Percentiles rank a stretch among this genome's conserved stretches.
Evolutionary conservation across 1,140 invertebrate species (phyloP).

Genomic region (Papilio dardanus): DNA sequence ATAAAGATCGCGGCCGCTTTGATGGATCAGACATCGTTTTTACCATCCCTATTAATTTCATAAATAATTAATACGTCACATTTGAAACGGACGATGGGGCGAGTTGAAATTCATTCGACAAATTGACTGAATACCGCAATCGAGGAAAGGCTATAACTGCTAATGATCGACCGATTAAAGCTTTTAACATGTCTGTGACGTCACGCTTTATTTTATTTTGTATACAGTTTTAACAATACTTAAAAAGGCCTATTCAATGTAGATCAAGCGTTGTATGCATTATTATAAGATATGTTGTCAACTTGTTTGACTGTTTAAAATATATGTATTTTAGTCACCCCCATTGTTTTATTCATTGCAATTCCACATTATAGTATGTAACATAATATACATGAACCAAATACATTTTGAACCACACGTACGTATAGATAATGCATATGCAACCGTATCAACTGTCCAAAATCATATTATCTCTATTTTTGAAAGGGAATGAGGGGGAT

Average conservation of each 20-base stretch:
- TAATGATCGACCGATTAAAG: constrained; percentile 76
- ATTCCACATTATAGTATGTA: too few species aligned
- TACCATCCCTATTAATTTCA: constrained; percentile 76
- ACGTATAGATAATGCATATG: background rate
- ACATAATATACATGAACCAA: background rate
- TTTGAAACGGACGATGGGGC: constrained; percentile 66
- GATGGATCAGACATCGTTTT: constrained; percentile 66
- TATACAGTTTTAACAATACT: background rate
- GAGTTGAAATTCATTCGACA: constrained; percentile 78
- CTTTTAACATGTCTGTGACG: constrained; percentile 46
- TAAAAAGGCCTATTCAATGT: background rate
- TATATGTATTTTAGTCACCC: too few species aligned
- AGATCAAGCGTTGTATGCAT: background rate
- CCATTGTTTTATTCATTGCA: too few species aligned
- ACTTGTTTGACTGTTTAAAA: too few species aligned
- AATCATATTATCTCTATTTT: background rate
- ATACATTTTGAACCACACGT: background rate
- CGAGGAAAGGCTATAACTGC: constrained; percentile 77
- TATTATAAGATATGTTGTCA: too few species aligned
- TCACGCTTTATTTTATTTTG: background rate
- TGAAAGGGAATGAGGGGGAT: background rate
- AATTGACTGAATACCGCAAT: constrained; percentile 80
- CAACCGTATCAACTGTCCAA: background rate
- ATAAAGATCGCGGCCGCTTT: constrained; percentile 63
- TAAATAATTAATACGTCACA: constrained; percentile 79